These are phyloP conservation scores for Vultur gryphus DNA, from an alignment of 2,797 vertebrate species.

Conservation along the genomic window DNA sequence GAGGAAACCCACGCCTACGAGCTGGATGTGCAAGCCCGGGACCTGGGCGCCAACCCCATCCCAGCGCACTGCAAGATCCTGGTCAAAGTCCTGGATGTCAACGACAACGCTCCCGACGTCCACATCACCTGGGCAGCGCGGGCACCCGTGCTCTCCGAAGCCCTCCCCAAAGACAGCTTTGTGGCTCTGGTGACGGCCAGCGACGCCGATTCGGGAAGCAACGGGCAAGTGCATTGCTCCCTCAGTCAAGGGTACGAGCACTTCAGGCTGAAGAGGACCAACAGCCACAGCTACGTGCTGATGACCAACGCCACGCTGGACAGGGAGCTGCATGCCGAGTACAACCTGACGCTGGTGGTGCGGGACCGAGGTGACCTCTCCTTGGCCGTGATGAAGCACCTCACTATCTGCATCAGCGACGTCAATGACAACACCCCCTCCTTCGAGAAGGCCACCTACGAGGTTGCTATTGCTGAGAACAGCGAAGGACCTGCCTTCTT, in stretches of 20 bases:
- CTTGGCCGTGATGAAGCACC: slow-evolving; percentile 74
- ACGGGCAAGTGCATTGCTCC: slow-evolving; percentile 80
- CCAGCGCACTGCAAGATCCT: slow-evolving; percentile 89
- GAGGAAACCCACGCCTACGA: slow-evolving; percentile 82
- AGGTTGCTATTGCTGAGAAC: slow-evolving; percentile 81
- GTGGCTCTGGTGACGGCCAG: slow-evolving; percentile 86
- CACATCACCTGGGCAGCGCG: slow-evolving; percentile 82
- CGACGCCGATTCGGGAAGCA: slow-evolving; percentile 86
- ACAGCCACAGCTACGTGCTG: slow-evolving; percentile 85
- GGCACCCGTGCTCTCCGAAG: slow-evolving; percentile 80
- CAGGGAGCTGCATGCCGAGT: slow-evolving; percentile 82
- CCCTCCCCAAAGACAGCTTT: slow-evolving; percentile 83
- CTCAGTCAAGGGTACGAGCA: slow-evolving; percentile 80
- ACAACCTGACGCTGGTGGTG: slow-evolving; percentile 84
- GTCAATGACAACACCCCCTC: slow-evolving; percentile 88
- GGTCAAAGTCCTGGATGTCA: slow-evolving; percentile 85
- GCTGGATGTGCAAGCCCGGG: slow-evolving; percentile 85
- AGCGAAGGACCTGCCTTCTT: slow-evolving; percentile 72
- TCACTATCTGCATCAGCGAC: slow-evolving; percentile 84
- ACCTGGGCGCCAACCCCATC: slow-evolving; percentile 86
- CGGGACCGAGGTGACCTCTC: slow-evolving; percentile 80
- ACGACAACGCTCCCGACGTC: slow-evolving; percentile 86
- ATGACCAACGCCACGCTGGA: slow-evolving; percentile 84
- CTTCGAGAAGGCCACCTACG: slow-evolving; percentile 79
- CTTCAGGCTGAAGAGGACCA: slow-evolving; percentile 84